Evolutionary conservation across 2,888 invertebrate species (phyloP).

Genomic region (Dolichopus griseipennis): DNA sequence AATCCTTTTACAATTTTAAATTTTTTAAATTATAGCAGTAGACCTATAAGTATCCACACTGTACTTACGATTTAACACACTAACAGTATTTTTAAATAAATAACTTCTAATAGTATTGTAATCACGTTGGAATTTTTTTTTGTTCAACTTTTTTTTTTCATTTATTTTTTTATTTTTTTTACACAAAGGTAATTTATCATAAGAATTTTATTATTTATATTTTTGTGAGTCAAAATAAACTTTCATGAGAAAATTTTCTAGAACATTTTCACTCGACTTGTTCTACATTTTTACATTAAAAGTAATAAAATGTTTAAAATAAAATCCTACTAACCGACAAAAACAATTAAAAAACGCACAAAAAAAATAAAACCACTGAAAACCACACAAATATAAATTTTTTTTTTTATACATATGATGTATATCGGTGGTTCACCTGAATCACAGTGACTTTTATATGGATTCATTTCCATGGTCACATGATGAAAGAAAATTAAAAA

Average conservation of each 20-base stretch:
- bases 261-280: neutral
- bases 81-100: too few species aligned
- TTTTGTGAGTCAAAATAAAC: too few species aligned
- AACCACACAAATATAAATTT: neutral
- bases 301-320: neutral
- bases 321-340: constrained; percentile 1
- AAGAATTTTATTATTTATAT: too few species aligned
- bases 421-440: constrained; percentile 3
- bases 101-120: too few species aligned
- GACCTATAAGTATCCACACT: too few species aligned
- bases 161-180: too few species aligned
- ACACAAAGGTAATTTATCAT: too few species aligned
- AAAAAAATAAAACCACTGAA: neutral
- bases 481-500: neutral
- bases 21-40: too few species aligned
- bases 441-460: neutral
- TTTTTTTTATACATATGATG: neutral
- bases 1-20: too few species aligned
- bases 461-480: constrained; percentile 1
- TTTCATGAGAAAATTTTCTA: neutral
- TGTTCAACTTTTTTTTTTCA: too few species aligned
- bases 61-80: too few species aligned
- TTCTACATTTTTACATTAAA: neutral
- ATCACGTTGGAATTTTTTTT: too few species aligned
- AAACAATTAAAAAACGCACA: neutral